Percentiles rank a stretch among this genome's conserved stretches.
These are phyloP conservation scores for Pholis gunnellus DNA, from an alignment of 2,113 vertebrate species.

Conservation along the genomic window DNA sequence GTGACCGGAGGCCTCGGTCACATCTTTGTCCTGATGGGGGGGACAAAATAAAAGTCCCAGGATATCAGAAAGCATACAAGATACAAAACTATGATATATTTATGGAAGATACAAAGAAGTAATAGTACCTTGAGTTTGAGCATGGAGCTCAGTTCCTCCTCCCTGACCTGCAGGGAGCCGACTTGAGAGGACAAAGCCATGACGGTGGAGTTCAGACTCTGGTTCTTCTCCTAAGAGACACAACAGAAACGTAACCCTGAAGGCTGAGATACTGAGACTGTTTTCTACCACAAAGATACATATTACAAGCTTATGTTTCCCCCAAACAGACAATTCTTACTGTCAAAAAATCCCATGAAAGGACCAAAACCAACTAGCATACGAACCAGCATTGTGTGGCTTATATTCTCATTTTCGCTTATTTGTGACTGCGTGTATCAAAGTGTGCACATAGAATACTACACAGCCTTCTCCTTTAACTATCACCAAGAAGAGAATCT, in stretches of 20 bases:
- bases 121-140: constrained; percentile 89
- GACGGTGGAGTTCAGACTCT: constrained; percentile 85
- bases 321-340: too few species aligned
- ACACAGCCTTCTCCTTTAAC: background rate
- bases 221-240: constrained; percentile 86
- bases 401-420: too few species aligned
- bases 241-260: background rate
- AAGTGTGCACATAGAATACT: background rate
- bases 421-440: background rate
- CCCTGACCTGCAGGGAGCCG: constrained; percentile 89
- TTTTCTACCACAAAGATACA: background rate
- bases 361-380: too few species aligned
- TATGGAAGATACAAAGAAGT: too few species aligned
- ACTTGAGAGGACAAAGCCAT: constrained; percentile 87
- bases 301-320: too few species aligned
- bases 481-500: background rate
- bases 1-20: constrained; percentile 85
- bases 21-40: constrained; percentile 86
- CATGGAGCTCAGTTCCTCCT: constrained; percentile 89
- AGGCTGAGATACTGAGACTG: background rate
- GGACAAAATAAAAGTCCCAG: background rate
- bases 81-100: background rate
- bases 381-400: too few species aligned
- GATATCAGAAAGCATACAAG: background rate
- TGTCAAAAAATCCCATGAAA: too few species aligned